Percentiles rank a stretch among this genome's conserved stretches.
phyloP scores from a whole-genome alignment of 2,113 vertebrate species.

The Cyphotilapia sp. region DNA sequence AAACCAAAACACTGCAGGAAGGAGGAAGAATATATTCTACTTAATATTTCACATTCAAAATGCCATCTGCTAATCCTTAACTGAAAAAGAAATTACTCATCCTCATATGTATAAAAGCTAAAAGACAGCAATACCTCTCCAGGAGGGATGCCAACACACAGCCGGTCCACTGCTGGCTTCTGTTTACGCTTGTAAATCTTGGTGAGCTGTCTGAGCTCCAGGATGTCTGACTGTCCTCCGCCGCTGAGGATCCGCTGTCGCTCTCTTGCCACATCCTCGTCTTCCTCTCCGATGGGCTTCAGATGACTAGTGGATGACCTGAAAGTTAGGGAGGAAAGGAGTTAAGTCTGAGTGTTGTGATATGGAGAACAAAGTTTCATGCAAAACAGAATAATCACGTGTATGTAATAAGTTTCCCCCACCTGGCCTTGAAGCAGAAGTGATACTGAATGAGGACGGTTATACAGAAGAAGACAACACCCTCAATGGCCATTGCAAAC shows the following conservation, averaged over 20 bases:
- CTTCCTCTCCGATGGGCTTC: slow-evolving; percentile 87
- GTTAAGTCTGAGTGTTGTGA: rapidly evolving
- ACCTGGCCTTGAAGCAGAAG: slow-evolving; percentile 95
- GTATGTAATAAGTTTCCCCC: background rate
- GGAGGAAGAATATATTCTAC: background rate
- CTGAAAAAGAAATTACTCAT: background rate
- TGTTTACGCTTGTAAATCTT: slow-evolving; percentile 96
- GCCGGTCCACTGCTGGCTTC: slow-evolving; percentile 94
- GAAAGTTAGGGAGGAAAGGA: background rate
- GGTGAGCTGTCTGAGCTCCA: slow-evolving; percentile 89
- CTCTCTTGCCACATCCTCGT: slow-evolving; percentile 94
- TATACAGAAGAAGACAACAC: slow-evolving; percentile 88
- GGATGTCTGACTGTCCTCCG: slow-evolving; percentile 86
- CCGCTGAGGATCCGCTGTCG: slow-evolving; percentile 91
- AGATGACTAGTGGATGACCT: slow-evolving; percentile 83
- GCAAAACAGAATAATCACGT: background rate
- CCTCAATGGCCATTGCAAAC: slow-evolving; percentile 96
- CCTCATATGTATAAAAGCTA: background rate
- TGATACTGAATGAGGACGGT: slow-evolving; percentile 95
- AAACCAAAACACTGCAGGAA: slow-evolving; percentile 89
- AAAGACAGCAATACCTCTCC: slow-evolving; percentile 80
- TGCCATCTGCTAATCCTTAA: background rate
- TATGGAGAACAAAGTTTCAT: background rate
- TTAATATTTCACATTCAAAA: background rate
- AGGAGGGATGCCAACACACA: slow-evolving; percentile 94